Conservation (phyloP, 2,888 invertebrate species). For the Machimus rusticus region DNA sequence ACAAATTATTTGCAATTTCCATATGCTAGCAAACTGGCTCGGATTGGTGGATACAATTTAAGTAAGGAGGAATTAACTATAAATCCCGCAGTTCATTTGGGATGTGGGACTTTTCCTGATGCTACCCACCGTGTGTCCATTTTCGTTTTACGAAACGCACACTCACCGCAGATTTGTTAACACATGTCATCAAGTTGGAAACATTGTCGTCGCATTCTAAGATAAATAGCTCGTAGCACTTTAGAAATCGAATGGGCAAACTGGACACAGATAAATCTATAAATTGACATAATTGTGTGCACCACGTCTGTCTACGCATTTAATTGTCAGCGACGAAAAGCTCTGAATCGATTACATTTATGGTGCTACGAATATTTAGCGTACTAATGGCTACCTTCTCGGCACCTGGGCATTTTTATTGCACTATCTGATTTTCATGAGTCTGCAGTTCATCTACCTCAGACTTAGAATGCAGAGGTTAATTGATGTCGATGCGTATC, state of each 20-base stretch:
- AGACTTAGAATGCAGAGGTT: background rate
- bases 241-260: background rate
- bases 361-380: background rate
- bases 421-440: background rate
- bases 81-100: background rate
- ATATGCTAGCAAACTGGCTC: background rate
- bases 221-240: slow-evolving; percentile 1
- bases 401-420: background rate
- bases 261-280: background rate
- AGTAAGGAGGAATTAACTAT: background rate
- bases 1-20: background rate
- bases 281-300: slow-evolving; percentile 14
- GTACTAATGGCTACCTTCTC: background rate
- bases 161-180: background rate
- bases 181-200: background rate
- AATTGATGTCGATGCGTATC: background rate
- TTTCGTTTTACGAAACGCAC: background rate
- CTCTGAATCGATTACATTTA: slow-evolving; percentile 2
- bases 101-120: background rate
- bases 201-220: background rate
- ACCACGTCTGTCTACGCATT: background rate
- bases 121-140: background rate
- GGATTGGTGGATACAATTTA: background rate
- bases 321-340: background rate
- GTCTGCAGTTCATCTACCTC: background rate